Conservation (phyloP, 2,888 invertebrate genomes). For the Tetanocera ferruginea region DNA sequence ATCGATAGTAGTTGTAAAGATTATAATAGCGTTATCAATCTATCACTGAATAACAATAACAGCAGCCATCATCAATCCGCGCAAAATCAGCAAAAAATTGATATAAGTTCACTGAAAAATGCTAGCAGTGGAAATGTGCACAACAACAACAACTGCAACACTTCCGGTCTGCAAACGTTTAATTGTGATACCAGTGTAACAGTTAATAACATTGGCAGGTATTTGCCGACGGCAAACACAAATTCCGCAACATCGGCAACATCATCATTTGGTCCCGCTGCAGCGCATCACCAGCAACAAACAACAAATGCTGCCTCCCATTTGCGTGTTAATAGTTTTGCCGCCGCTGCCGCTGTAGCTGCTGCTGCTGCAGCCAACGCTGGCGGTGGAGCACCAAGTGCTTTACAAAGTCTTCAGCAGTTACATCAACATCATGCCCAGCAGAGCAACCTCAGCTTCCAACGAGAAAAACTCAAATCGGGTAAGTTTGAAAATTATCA, state of each 20-base stretch:
- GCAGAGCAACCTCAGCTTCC: slow-evolving; percentile 61
- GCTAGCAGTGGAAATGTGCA: slow-evolving; percentile 40
- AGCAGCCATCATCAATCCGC: slow-evolving; percentile 38
- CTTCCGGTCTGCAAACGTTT: slow-evolving; percentile 61
- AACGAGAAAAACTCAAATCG: slow-evolving; percentile 66
- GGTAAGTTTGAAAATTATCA: slow-evolving; percentile 54
- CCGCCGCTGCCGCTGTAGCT: slow-evolving; percentile 57
- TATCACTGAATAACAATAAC: slow-evolving; percentile 64
- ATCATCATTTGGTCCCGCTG: slow-evolving; percentile 45
- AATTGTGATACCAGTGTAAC: slow-evolving; percentile 65
- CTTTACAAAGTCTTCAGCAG: slow-evolving; percentile 69
- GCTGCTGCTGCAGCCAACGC: slow-evolving; percentile 60
- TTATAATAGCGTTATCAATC: slow-evolving; percentile 69
- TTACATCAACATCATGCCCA: slow-evolving; percentile 68
- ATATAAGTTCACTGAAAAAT: not conserved
- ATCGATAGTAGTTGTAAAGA: slow-evolving; percentile 61
- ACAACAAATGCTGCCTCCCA: slow-evolving; percentile 47
- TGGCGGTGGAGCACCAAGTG: slow-evolving; percentile 61
- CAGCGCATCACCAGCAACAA: slow-evolving; percentile 48
- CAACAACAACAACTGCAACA: slow-evolving; percentile 49
- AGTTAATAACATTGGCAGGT: slow-evolving; percentile 54
- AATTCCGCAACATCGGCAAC: slow-evolving; percentile 45
- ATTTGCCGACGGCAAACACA: slow-evolving; percentile 54
- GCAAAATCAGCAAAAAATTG: slow-evolving; percentile 3
- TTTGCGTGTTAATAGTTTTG: slow-evolving; percentile 56